Evolutionary conservation across 2,113 vertebrate species (phyloP), one percentile per base, ranked within the genome.

Genomic region (Heterocephalus glaber): DNA sequence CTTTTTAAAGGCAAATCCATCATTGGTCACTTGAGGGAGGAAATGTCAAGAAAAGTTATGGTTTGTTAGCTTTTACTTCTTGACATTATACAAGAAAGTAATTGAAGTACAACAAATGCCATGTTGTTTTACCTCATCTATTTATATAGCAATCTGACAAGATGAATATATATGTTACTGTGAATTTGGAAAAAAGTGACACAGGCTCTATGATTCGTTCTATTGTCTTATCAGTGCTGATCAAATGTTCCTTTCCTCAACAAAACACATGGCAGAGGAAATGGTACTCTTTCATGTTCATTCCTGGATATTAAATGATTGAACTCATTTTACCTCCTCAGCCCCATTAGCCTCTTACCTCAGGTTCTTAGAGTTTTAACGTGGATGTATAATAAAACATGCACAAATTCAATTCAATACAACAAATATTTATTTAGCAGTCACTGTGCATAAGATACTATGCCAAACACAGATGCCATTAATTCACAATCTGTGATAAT

Each of bases 11-110:
- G 97, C 98, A 99, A 99, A 99, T 99, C 98, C 97, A 99, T 99
- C 99, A 99, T 98, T 98, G 98, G 98, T 99, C 98, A 99, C 98
- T 98, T 98, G 98, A 99, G 98, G 98, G 98, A 99, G 98, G 98
- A 99, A 98, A 99, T 98, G 98, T 99, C 99, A 99, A 98, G 98
- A 98, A 98, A 99, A 99, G 98, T 99, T 99, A 99, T 98, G 98
- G 98, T 99, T 99, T 99, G 98, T 99, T 99, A 98, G 98, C 98
- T 99, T 99, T 99, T 99, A 99, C 99, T 99, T 99, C 99, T 99
- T 99, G 99, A 98, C 98, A 98, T 98, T 98, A 98, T 98, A 98
- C 98, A 96, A 98, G 98, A 98, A 99, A 99, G 99, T 99, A 99
- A 99, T 99, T 99, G 98, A 99, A 99, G 98, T 99, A 99, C 98